A percentile compares a stretch with the other conserved stretches of the same genome.
phyloP scores from a whole-genome alignment of 2,888 invertebrate genomes.

The Euzophera pinguis region DNA sequence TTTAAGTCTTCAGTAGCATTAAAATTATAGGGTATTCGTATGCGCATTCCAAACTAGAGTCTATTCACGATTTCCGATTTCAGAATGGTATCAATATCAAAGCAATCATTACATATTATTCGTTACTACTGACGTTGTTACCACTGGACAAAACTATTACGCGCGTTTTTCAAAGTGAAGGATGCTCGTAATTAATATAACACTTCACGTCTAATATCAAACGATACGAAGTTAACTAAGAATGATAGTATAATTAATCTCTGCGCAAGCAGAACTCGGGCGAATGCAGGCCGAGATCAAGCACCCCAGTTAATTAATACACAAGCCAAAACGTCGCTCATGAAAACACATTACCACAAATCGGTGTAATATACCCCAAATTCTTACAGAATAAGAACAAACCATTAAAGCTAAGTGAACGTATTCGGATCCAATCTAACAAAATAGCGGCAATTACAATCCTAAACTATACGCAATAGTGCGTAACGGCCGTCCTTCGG shows the following conservation, averaged over 20 bases:
- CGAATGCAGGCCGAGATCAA: conserved; percentile 17
- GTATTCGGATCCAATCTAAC: conserved; percentile 61
- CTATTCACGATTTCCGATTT: too few relatives aligned
- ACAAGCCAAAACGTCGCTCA: conserved; percentile 33
- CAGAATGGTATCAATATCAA: too few relatives aligned
- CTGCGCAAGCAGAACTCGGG: conserved; percentile 36
- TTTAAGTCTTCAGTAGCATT: too few relatives aligned
- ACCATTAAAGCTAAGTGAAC: conserved; percentile 50
- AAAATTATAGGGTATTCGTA: too few relatives aligned
- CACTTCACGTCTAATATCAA: conserved; percentile 1
- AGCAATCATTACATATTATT: too few relatives aligned
- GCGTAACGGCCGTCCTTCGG: conserved; percentile 59
- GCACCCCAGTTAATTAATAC: conserved; percentile 42
- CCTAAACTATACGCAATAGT: conserved; percentile 55
- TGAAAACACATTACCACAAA: conserved; percentile 17
- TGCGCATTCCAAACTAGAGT: too few relatives aligned
- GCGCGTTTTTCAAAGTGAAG: not conserved
- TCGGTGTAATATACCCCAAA: conserved; percentile 23
- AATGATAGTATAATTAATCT: conserved; percentile 45
- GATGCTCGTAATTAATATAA: not conserved
- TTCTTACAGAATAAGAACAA: conserved; percentile 44
- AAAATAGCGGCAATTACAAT: conserved; percentile 71
- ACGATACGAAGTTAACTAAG: conserved; percentile 29
- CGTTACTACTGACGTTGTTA: not conserved
- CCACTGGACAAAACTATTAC: conserved; percentile 7